Evolutionary conservation across 2,797 vertebrate genomes (phyloP).

Genomic region (Aldrovandia affinis): DNA sequence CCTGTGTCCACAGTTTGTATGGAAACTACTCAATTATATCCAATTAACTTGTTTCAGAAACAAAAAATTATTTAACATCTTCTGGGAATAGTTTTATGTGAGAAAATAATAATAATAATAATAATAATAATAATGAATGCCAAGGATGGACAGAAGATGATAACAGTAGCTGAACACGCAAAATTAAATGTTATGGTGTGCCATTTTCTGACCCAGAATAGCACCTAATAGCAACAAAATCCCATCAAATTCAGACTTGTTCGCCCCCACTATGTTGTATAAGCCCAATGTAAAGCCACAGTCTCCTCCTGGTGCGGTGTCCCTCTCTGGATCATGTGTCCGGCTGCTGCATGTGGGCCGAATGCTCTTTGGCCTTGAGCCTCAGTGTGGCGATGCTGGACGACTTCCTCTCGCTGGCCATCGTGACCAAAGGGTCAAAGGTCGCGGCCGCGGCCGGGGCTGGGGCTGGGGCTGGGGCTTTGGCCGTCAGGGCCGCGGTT

Average conservation of each 20-base stretch:
- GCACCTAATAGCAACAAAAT: too few species aligned
- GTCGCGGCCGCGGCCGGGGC: constrained; percentile 28
- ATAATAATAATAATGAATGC: not conserved
- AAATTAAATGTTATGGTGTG: not conserved
- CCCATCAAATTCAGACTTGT: too few species aligned
- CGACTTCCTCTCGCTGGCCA: constrained; percentile 64
- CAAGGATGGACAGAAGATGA: not conserved
- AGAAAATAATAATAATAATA: constrained; percentile 9
- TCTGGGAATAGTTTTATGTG: not conserved
- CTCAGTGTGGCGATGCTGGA: constrained; percentile 59
- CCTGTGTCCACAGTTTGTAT: not conserved
- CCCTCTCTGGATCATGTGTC: constrained; percentile 9
- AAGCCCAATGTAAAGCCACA: not conserved
- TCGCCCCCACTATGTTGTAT: too few species aligned
- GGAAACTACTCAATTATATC: not conserved
- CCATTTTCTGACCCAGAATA: not conserved
- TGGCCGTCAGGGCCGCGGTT: constrained; percentile 59
- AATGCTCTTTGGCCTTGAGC: constrained; percentile 63
- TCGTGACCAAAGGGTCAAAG: constrained; percentile 56
- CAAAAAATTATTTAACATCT: not conserved
- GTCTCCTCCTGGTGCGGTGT: not conserved
- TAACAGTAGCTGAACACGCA: not conserved
- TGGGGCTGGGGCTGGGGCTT: constrained; percentile 53
- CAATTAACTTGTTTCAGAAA: constrained; percentile 3
- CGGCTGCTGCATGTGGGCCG: constrained; percentile 56